Percentiles rank a stretch among this genome's conserved stretches.
Evolutionary conservation across 2,888 invertebrate genomes (phyloP).

Genomic region (Plagodis pulveraria): DNA sequence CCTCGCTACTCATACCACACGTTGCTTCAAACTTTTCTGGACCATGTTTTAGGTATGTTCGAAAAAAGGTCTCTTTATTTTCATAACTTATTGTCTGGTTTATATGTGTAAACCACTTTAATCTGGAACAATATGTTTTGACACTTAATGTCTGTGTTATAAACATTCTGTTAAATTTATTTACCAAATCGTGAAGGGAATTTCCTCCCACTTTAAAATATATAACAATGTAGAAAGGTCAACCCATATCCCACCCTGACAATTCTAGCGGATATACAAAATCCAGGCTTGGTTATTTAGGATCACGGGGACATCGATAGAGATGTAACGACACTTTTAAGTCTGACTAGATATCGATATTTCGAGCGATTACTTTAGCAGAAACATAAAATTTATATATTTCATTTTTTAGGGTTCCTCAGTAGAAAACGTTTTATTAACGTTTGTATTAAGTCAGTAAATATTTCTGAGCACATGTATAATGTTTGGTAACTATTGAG

Average conservation of each 20-base stretch:
- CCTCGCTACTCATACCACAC: conserved; percentile 9
- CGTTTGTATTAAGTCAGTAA: no score
- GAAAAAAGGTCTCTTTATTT: no score
- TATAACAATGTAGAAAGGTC: conserved; percentile 25
- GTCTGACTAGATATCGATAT: background rate
- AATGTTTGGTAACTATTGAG: no score
- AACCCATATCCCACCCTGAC: conserved; percentile 22
- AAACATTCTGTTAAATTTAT: conserved; percentile 17
- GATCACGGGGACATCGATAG: conserved; percentile 11
- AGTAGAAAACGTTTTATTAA: no score
- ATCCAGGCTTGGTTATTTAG: conserved; percentile 24
- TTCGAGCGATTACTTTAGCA: background rate
- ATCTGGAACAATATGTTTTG: background rate
- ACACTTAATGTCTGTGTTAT: background rate
- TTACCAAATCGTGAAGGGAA: conserved; percentile 12
- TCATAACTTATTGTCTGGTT: background rate
- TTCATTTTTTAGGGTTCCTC: no score
- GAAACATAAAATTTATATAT: no score
- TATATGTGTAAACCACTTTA: background rate
- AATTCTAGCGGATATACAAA: conserved; percentile 23
- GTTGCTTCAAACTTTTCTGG: conserved; percentile 34
- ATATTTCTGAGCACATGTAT: no score
- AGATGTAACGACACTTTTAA: background rate
- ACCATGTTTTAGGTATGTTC: background rate
- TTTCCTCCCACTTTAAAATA: conserved; percentile 22